phyloP scores from a whole-genome alignment of 2,113 vertebrate species.

The Dipodomys spectabilis region DNA sequence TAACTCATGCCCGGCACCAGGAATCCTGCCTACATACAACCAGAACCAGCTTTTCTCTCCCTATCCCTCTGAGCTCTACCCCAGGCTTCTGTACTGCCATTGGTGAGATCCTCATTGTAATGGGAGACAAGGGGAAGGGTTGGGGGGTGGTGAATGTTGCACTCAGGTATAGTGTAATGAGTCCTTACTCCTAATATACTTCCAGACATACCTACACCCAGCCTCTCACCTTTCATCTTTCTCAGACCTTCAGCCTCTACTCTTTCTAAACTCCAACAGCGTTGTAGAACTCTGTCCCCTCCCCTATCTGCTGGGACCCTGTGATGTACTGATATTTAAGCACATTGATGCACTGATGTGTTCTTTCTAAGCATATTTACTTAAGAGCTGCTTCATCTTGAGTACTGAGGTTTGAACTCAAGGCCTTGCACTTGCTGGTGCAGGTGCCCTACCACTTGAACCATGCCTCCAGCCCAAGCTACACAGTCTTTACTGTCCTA shows the following conservation, averaged over 20 bases:
- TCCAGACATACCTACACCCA: background rate
- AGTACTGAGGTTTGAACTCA: too few relatives aligned
- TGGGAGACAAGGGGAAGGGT: background rate
- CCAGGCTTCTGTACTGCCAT: slow-evolving; percentile 96
- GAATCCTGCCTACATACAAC: slow-evolving; percentile 98
- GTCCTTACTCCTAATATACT: background rate
- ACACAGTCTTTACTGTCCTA: background rate
- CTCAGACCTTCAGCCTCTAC: background rate
- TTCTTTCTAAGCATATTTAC: too few relatives aligned
- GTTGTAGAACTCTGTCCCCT: background rate
- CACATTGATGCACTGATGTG: background rate
- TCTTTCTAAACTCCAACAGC: background rate
- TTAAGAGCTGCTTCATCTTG: too few relatives aligned
- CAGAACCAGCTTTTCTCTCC: slow-evolving; percentile 95
- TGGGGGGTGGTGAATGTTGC: background rate
- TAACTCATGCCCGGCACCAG: slow-evolving; percentile 93
- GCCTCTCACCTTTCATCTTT: background rate
- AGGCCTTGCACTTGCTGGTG: too few relatives aligned
- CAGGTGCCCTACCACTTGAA: too few relatives aligned
- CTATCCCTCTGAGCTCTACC: slow-evolving; percentile 95
- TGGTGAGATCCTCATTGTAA: slow-evolving; percentile 84
- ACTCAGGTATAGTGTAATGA: background rate
- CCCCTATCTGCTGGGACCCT: background rate
- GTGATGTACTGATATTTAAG: background rate
- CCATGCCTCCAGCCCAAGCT: background rate